phyloP scores from a whole-genome alignment of 2,797 vertebrate genomes.

The Oryzias dopingdopingensis region DNA sequence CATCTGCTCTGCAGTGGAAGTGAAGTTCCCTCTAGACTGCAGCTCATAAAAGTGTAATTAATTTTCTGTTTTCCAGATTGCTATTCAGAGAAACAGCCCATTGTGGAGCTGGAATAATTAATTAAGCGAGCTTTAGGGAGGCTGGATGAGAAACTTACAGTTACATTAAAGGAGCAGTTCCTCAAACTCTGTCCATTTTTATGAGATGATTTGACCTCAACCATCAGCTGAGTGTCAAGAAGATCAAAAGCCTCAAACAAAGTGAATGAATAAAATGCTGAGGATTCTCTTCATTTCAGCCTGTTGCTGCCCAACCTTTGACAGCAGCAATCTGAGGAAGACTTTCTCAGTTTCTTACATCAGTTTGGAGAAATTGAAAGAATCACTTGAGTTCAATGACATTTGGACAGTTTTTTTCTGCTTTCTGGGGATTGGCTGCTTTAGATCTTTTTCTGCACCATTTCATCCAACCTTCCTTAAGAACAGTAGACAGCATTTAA shows the following conservation, averaged over 20 bases:
- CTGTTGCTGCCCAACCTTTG: background rate
- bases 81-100: slow-evolving; percentile 19
- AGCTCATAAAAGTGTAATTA: slow-evolving; percentile 29
- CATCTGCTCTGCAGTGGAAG: slow-evolving; percentile 9
- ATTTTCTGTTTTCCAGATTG: slow-evolving; percentile 9
- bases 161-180: slow-evolving; percentile 1
- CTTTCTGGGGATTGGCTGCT: background rate
- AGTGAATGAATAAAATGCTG: background rate
- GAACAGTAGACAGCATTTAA: no score
- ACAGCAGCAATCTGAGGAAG: background rate
- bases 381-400: background rate
- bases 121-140: slow-evolving; percentile 14
- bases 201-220: background rate
- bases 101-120: slow-evolving; percentile 24
- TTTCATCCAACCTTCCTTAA: no score
- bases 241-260: background rate
- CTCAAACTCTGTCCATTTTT: background rate
- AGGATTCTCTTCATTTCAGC: background rate
- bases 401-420: background rate
- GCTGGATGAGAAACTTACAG: background rate
- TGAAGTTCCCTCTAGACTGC: slow-evolving; percentile 29
- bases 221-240: background rate
- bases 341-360: background rate
- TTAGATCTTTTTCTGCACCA: background rate
- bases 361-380: background rate